Evolutionary conservation across 2,797 vertebrate species (phyloP).

Genomic region (Chlorospingus semifuscus): DNA sequence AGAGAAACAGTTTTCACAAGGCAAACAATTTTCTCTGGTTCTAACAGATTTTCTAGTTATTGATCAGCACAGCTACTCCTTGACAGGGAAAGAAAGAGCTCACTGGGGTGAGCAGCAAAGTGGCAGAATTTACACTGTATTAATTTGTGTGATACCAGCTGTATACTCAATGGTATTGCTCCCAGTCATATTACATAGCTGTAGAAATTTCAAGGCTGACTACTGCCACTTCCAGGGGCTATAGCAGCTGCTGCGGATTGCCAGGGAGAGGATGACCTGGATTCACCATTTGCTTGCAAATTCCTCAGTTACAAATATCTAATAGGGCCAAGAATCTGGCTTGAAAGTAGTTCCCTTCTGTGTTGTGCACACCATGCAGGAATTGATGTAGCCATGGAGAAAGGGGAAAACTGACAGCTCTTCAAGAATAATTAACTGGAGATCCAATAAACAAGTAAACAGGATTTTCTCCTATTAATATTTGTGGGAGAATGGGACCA

Average conservation of each 20-base stretch:
- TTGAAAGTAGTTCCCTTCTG: not conserved
- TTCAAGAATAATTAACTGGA: not conserved
- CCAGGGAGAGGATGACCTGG: not conserved
- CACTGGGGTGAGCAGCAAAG: not conserved
- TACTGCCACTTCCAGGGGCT: not conserved
- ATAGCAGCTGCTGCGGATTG: not conserved
- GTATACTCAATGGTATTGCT: not conserved
- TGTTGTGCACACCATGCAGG: not conserved
- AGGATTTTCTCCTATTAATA: not conserved
- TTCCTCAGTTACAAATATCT: not conserved
- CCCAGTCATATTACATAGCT: not conserved
- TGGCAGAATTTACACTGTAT: not conserved
- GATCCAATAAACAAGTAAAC: not conserved
- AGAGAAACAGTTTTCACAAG: constrained; percentile 37
- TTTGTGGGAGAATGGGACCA: not conserved
- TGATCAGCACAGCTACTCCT: constrained; percentile 36
- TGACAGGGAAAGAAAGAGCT: not conserved
- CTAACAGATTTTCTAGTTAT: constrained; percentile 52
- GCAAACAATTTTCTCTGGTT: constrained; percentile 55
- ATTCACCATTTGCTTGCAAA: constrained; percentile 2
- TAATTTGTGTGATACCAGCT: constrained; percentile 10
- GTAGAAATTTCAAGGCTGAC: constrained; percentile 20
- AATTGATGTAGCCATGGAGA: not conserved
- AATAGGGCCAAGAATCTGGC: not conserved
- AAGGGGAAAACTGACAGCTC: constrained; percentile 15